A percentile compares a stretch with the other conserved stretches of the same genome.
Conservation (phyloP, 2,797 vertebrate genomes). For the Lepus oiostolus region DNA sequence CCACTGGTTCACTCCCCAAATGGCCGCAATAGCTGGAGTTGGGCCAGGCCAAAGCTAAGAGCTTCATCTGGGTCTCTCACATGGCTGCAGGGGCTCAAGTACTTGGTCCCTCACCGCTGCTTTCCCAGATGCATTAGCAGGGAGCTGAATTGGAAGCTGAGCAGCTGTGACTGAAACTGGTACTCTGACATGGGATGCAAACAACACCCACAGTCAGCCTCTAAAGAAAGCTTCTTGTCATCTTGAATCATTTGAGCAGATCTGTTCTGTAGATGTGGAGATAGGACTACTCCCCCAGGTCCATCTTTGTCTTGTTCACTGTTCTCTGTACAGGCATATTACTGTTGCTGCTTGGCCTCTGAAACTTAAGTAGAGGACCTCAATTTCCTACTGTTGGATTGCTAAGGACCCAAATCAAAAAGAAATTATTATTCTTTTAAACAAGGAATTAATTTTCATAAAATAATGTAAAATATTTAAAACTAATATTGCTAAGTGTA, state of each 20-base stretch:
- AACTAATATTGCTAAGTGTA: constrained; percentile 47
- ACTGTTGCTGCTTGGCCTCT: not conserved
- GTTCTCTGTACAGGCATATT: not conserved
- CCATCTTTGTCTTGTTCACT: constrained; percentile 7
- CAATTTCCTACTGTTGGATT: constrained; percentile 41
- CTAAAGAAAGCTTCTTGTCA: not conserved
- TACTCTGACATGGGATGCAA: no score
- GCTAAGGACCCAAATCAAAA: constrained; percentile 32
- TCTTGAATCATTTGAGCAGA: not conserved
- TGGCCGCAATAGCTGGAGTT: no score
- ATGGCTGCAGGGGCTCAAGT: no score
- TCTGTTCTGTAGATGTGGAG: not conserved
- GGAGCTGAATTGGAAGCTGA: no score
- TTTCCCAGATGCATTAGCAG: no score
- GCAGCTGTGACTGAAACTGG: no score
- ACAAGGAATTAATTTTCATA: constrained; percentile 55
- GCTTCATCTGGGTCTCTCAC: no score
- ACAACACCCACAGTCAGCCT: no score
- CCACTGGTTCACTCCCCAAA: no score
- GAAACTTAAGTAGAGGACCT: constrained; percentile 4
- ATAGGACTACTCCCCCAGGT: not conserved
- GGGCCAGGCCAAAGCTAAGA: no score
- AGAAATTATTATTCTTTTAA: constrained; percentile 52
- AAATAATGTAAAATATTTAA: constrained; percentile 40
- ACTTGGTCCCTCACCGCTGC: no score